phyloP scores from a whole-genome alignment of 2,113 vertebrate species.

The Pelecanus crispus region DNA sequence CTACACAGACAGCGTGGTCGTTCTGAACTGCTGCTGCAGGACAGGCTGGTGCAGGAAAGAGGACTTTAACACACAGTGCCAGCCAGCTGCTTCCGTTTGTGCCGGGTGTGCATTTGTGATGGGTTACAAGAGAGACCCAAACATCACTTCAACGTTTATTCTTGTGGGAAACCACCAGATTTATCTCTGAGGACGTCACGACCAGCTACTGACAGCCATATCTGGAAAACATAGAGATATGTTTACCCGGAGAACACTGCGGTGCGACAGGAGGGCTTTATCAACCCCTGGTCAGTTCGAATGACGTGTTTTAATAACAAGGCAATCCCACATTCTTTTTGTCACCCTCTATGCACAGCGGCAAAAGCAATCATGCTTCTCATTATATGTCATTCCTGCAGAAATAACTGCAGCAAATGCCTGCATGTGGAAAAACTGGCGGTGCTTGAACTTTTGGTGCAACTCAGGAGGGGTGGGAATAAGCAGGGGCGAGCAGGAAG shows the following conservation, averaged over 20 bases:
- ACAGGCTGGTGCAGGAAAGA: background rate
- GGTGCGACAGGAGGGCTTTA: background rate
- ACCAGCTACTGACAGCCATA: background rate
- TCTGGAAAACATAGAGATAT: background rate
- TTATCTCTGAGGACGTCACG: background rate
- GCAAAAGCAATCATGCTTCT: background rate
- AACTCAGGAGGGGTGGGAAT: background rate
- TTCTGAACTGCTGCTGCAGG: background rate
- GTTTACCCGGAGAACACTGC: background rate
- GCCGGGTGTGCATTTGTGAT: background rate
- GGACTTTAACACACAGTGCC: background rate
- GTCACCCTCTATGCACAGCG: background rate
- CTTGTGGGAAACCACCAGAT: background rate
- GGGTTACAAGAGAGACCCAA: background rate
- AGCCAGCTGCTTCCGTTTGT: background rate
- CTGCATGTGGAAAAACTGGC: background rate
- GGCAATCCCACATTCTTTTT: background rate
- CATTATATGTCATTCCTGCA: background rate
- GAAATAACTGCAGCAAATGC: background rate
- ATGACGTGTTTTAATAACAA: background rate
- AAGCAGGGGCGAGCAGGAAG: background rate
- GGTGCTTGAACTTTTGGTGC: background rate
- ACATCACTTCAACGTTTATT: no score
- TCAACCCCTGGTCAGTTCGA: background rate
- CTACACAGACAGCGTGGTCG: fast-evolving